Percentiles rank a stretch among this genome's conserved stretches.
These are phyloP conservation scores for Atherix ibis DNA, from an alignment of 2,888 invertebrate genomes.

Conservation along the genomic window DNA sequence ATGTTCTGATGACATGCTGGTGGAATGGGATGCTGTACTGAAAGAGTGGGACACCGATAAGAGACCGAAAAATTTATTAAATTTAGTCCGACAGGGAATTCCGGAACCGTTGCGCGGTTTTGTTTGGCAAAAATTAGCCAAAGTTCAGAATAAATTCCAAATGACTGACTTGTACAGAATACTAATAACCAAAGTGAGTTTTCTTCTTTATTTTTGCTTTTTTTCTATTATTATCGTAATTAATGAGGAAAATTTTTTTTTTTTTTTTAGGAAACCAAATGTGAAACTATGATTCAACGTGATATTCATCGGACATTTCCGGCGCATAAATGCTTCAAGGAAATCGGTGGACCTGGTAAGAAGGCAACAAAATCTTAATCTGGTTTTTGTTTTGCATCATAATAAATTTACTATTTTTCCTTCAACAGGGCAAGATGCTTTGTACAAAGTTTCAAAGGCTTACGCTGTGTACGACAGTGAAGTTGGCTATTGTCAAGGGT, in stretches of 20 bases:
- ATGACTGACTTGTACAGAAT: slow-evolving; percentile 87
- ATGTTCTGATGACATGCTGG: slow-evolving; percentile 81
- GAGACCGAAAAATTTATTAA: slow-evolving; percentile 66
- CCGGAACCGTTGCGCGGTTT: slow-evolving; percentile 94
- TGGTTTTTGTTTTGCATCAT: not conserved
- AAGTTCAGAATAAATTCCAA: slow-evolving; percentile 64
- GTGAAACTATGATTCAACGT: slow-evolving; percentile 86
- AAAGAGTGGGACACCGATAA: slow-evolving; percentile 48
- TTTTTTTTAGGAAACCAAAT: slow-evolving; percentile 69
- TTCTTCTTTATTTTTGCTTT: slow-evolving; percentile 7
- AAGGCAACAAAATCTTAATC: no score
- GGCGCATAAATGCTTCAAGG: slow-evolving; percentile 95
- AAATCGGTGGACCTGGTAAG: slow-evolving; percentile 65
- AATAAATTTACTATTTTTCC: not conserved
- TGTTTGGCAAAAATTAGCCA: slow-evolving; percentile 92
- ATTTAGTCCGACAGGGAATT: slow-evolving; percentile 73
- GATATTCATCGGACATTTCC: slow-evolving; percentile 98
- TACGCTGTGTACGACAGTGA: slow-evolving; percentile 96
- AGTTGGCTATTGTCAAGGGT: slow-evolving; percentile 97
- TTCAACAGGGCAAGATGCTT: slow-evolving; percentile 93
- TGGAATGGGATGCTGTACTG: slow-evolving; percentile 82
- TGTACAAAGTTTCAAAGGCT: slow-evolving; percentile 90
- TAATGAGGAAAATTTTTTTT: slow-evolving; percentile 5
- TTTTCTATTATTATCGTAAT: no score
- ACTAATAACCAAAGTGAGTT: slow-evolving; percentile 73